Evolutionary conservation across 1,140 invertebrate species (phyloP).

Genomic region (Drosophila trapezifrons): DNA sequence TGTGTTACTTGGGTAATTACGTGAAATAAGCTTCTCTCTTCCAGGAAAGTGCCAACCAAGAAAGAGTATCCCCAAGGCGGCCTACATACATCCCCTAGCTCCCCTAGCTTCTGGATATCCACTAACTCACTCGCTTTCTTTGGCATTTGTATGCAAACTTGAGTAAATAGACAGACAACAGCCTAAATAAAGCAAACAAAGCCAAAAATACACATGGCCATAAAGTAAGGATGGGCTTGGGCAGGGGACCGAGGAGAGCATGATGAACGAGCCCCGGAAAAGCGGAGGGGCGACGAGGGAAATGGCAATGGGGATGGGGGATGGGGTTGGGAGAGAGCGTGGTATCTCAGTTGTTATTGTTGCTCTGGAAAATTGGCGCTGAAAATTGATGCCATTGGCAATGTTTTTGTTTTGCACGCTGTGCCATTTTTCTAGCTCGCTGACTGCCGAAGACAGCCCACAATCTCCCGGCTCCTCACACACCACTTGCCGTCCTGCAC

Average conservation of each 20-base stretch:
- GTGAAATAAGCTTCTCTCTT: no score
- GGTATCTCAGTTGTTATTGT: conserved; percentile 53
- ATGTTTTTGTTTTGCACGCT: conserved; percentile 60
- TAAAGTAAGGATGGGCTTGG: conserved; percentile 38
- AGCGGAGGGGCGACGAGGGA: conserved; percentile 8
- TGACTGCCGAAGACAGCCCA: conserved; percentile 37
- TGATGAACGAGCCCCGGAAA: conserved; percentile 25
- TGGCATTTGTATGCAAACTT: conserved; percentile 64
- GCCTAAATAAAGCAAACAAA: conserved; percentile 72
- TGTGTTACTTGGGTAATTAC: no score
- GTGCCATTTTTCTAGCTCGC: conserved; percentile 60
- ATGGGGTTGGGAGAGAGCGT: not conserved
- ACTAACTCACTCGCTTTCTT: conserved; percentile 26
- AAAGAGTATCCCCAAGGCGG: conserved; percentile 7
- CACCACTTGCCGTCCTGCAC: conserved; percentile 5
- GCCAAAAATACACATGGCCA: conserved; percentile 57
- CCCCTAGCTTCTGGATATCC: conserved; percentile 8
- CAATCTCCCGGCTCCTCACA: not conserved
- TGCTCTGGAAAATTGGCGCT: conserved; percentile 60
- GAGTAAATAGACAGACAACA: conserved; percentile 70
- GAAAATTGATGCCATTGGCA: conserved; percentile 65
- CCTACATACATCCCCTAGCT: not conserved
- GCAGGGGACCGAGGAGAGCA: not conserved
- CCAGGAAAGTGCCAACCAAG: not conserved
- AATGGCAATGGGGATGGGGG: not conserved